Conservation (phyloP, 1,140 invertebrate genomes). For the Drosophila oshimai region DNA sequence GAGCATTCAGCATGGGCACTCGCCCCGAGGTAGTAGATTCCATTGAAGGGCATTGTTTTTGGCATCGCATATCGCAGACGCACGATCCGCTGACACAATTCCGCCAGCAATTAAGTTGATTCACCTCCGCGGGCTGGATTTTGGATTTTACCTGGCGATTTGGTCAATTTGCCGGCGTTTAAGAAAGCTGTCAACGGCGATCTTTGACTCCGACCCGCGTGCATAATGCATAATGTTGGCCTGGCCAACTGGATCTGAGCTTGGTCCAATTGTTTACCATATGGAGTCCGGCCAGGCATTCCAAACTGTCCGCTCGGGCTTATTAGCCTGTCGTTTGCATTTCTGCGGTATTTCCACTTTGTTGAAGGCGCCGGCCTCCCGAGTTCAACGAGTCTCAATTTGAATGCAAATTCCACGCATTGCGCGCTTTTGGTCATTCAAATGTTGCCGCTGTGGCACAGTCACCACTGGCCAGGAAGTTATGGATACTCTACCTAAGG, state of each 20-base stretch:
- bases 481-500: not conserved
- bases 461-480: not conserved
- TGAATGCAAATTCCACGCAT: constrained; percentile 75
- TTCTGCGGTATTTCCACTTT: constrained; percentile 63
- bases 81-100: constrained; percentile 79
- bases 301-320: constrained; percentile 69
- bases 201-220: constrained; percentile 26
- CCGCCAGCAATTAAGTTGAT: constrained; percentile 73
- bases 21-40: not conserved
- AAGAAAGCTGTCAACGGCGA: constrained; percentile 70
- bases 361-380: constrained; percentile 25
- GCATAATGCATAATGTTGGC: constrained; percentile 47
- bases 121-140: constrained; percentile 21
- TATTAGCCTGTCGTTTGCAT: constrained; percentile 82
- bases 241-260: constrained; percentile 25
- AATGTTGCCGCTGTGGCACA: constrained; percentile 53
- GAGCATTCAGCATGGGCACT: not conserved
- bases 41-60: constrained; percentile 49
- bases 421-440: constrained; percentile 65
- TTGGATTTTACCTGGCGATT: not conserved
- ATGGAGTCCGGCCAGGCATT: constrained; percentile 64
- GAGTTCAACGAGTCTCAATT: constrained; percentile 34
- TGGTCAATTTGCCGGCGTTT: constrained; percentile 54
- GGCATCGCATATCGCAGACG: constrained; percentile 49
- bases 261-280: constrained; percentile 74